Evolutionary conservation across 2,797 vertebrate genomes (phyloP).

Genomic region (Neosilurus mollespiculum): DNA sequence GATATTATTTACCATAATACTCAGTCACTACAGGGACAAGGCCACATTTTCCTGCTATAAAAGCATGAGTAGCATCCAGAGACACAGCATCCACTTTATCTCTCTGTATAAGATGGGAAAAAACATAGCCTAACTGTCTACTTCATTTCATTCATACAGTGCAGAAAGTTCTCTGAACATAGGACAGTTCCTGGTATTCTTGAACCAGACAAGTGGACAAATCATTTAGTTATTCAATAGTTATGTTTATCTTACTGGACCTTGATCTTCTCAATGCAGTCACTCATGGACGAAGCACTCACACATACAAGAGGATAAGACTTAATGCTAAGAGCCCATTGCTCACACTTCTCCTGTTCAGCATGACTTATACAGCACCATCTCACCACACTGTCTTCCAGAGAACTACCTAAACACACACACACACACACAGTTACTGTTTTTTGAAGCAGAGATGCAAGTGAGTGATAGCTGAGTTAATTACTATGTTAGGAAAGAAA

Average conservation of each 20-base stretch:
- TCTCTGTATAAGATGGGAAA: conserved; percentile 65
- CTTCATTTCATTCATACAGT: background rate
- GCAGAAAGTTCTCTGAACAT: background rate
- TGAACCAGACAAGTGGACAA: background rate
- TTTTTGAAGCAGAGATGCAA: background rate
- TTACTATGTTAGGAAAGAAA: background rate
- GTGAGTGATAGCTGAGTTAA: background rate
- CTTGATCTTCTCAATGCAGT: conserved; percentile 90
- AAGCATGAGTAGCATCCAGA: conserved; percentile 85
- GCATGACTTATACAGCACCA: conserved; percentile 91
- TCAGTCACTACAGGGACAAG: conserved; percentile 86
- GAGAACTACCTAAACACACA: conserved; percentile 79
- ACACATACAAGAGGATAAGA: conserved; percentile 86
- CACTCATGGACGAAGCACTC: conserved; percentile 77
- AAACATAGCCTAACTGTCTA: background rate
- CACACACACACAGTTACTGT: conserved; percentile 5
- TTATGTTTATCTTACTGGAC: conserved; percentile 55
- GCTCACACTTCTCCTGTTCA: conserved; percentile 87
- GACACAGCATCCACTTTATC: conserved; percentile 88
- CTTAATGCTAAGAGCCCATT: conserved; percentile 86
- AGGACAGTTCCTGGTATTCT: background rate
- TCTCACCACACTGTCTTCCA: conserved; percentile 87
- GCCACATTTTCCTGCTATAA: conserved; percentile 84
- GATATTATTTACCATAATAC: conserved; percentile 78
- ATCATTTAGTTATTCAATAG: background rate